Evolutionary conservation across 2,113 vertebrate genomes (phyloP).

Genomic region (Callospermophilus lateralis): DNA sequence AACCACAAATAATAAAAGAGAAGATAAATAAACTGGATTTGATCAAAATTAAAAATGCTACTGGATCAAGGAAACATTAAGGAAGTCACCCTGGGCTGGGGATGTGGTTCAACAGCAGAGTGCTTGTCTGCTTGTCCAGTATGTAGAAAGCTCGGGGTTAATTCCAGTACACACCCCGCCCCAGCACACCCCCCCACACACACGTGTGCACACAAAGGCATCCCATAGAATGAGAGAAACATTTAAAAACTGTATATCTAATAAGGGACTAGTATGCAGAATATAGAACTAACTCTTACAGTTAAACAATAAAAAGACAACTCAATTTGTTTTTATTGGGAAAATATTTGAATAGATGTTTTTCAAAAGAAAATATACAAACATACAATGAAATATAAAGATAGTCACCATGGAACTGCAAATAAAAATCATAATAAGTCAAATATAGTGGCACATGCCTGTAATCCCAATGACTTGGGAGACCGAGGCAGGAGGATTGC

Average conservation of each 20-base stretch:
- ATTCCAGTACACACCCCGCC: too few relatives aligned
- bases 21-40: not conserved
- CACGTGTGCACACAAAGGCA: not conserved
- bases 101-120: too few relatives aligned
- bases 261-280: not conserved
- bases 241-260: conserved; percentile 30
- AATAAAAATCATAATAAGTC: not conserved
- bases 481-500: not conserved
- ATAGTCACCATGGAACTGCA: not conserved
- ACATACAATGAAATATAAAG: not conserved
- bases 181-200: too few relatives aligned
- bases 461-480: not conserved
- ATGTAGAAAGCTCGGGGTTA: too few relatives aligned
- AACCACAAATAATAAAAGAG: conserved; percentile 36
- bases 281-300: not conserved
- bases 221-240: not conserved
- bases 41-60: not conserved
- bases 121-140: too few relatives aligned
- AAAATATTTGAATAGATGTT: conserved; percentile 27
- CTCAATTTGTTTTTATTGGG: not conserved
- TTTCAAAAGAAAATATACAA: not conserved
- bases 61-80: not conserved
- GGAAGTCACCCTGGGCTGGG: not conserved
- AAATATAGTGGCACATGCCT: not conserved
- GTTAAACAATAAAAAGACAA: not conserved